These are phyloP conservation scores for Amiota minor DNA, from an alignment of 2,888 invertebrate species.

Conservation along the genomic window DNA sequence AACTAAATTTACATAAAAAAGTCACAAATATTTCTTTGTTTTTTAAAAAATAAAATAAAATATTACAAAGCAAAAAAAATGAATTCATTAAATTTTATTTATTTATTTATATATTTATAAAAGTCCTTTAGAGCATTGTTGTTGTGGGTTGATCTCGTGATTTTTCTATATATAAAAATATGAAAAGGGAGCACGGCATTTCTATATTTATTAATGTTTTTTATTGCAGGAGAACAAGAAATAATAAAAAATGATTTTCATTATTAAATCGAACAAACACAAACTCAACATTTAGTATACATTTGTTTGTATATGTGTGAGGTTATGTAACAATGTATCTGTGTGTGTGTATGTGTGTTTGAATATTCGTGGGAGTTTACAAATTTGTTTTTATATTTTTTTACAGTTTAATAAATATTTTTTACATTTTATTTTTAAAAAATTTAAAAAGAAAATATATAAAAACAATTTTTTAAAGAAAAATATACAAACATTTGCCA, in stretches of 20 bases:
- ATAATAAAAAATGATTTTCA: background rate
- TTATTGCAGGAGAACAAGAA: background rate
- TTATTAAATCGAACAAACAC: slow-evolving; percentile 53
- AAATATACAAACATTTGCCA: slow-evolving; percentile 42
- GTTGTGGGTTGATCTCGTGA: background rate
- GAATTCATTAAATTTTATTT: background rate
- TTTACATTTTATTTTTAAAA: slow-evolving; percentile 63
- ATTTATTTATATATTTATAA: background rate
- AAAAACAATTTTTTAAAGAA: background rate
- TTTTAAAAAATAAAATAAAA: background rate
- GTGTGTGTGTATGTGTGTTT: slow-evolving; percentile 28
- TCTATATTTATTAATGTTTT: too few species aligned
- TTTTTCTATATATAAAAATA: too few species aligned
- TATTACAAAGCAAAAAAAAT: background rate
- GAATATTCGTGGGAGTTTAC: slow-evolving; percentile 44
- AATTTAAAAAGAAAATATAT: slow-evolving; percentile 16
- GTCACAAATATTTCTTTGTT: too few species aligned
- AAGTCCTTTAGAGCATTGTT: background rate
- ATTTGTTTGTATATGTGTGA: slow-evolving; percentile 43
- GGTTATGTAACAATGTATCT: too few species aligned
- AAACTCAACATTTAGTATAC: slow-evolving; percentile 28
- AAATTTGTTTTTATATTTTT: slow-evolving; percentile 38
- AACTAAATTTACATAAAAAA: slow-evolving; percentile 5
- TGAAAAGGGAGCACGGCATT: too few species aligned
- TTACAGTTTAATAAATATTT: slow-evolving; percentile 26